Percentiles rank a stretch among this genome's conserved stretches.
These are phyloP conservation scores for Yponomeuta plumbellus DNA, from an alignment of 2,888 invertebrate genomes.

Conservation along the genomic window DNA sequence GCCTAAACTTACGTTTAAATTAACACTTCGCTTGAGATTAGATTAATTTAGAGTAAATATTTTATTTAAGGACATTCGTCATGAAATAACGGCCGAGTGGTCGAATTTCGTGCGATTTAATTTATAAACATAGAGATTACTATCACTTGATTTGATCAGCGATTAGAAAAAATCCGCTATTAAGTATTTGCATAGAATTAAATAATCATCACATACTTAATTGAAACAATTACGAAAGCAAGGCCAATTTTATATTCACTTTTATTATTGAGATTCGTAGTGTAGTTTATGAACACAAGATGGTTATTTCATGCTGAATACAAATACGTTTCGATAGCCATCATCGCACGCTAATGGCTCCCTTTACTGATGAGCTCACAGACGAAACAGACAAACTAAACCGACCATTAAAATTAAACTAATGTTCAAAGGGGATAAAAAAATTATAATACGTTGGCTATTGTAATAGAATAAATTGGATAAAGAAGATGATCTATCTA, in stretches of 20 bases:
- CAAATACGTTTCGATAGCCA: constrained; percentile 29
- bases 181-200: too few relatives aligned
- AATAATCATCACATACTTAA: too few relatives aligned
- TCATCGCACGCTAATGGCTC: constrained; percentile 33
- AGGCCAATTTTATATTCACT: not conserved
- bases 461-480: not conserved
- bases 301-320: constrained; percentile 26
- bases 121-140: too few relatives aligned
- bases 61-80: too few relatives aligned
- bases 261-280: constrained; percentile 26
- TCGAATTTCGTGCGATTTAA: too few relatives aligned
- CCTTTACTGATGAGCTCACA: constrained; percentile 30
- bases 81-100: too few relatives aligned
- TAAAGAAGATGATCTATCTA: not conserved
- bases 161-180: too few relatives aligned
- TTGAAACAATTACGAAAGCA: not conserved
- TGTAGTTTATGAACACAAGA: too few relatives aligned
- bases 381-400: not conserved
- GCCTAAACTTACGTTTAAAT: too few relatives aligned
- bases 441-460: not conserved
- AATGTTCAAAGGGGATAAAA: not conserved
- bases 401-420: not conserved
- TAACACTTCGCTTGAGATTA: too few relatives aligned
- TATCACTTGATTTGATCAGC: too few relatives aligned
- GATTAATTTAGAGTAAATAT: too few relatives aligned